Conservation (phyloP, 2,797 vertebrate genomes). For the Hyperoplus immaculatus region DNA sequence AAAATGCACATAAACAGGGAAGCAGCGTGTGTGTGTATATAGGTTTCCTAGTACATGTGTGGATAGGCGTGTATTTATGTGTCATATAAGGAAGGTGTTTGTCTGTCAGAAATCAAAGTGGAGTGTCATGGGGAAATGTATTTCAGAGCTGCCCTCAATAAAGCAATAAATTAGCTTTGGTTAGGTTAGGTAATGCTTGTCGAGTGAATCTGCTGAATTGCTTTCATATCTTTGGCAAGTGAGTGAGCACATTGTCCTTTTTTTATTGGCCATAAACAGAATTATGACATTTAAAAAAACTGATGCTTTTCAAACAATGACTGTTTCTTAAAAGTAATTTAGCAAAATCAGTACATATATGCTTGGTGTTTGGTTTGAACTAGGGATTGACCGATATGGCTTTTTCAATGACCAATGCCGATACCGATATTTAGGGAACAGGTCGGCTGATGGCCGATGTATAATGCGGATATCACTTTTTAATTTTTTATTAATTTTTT, state of each 20-base stretch:
- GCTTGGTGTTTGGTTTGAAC: too few species aligned
- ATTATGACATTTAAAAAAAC: conserved; percentile 3
- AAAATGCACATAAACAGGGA: conserved; percentile 60
- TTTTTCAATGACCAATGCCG: too few species aligned
- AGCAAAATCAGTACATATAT: too few species aligned
- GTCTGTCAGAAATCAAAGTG: conserved; percentile 68
- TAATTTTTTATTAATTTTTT: too few species aligned
- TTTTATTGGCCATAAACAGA: conserved; percentile 37
- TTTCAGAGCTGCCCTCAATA: conserved; percentile 60
- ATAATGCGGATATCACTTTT: too few species aligned
- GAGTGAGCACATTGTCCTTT: conserved; percentile 27
- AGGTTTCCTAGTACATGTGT: conserved; percentile 18
- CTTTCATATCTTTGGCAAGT: conserved; percentile 51
- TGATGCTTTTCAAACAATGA: conserved; percentile 9
- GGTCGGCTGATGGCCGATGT: too few species aligned
- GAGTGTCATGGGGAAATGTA: conserved; percentile 65
- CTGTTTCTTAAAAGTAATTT: not conserved
- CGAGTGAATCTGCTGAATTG: conserved; percentile 34
- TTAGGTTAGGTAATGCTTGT: conserved; percentile 44
- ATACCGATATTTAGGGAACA: too few species aligned
- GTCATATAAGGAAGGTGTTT: conserved; percentile 63
- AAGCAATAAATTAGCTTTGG: conserved; percentile 61
- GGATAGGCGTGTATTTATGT: conserved; percentile 49
- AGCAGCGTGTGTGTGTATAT: conserved; percentile 35
- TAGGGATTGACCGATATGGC: too few species aligned